These are phyloP conservation scores for Clamator glandarius DNA, from an alignment of 2,797 vertebrate species.

Conservation along the genomic window DNA sequence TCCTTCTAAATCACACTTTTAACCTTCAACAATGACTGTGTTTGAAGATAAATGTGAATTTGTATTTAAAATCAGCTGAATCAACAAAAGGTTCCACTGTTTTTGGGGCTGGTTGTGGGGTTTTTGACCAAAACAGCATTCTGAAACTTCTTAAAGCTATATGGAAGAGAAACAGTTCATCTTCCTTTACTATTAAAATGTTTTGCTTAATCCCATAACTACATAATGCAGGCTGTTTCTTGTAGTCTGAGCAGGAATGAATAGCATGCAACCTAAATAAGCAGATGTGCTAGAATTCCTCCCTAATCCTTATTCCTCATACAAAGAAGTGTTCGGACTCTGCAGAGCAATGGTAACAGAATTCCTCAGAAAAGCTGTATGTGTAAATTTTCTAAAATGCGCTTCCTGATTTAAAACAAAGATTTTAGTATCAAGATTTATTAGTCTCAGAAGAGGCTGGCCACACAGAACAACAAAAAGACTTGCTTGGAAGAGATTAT, in stretches of 20 bases:
- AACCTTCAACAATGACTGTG: not conserved
- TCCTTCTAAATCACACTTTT: not conserved
- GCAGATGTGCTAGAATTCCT: not conserved
- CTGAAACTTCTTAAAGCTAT: not conserved
- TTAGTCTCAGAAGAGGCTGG: not conserved
- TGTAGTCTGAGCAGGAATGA: not conserved
- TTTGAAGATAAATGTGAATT: not conserved
- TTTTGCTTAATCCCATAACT: not conserved
- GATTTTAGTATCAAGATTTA: not conserved
- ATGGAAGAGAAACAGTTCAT: not conserved
- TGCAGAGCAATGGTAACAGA: not conserved
- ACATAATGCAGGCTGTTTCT: not conserved
- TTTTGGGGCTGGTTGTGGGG: no score
- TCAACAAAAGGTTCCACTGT: not conserved
- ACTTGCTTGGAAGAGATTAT: not conserved
- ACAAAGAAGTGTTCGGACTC: not conserved
- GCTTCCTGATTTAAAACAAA: not conserved
- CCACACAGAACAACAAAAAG: not conserved
- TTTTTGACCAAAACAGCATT: not conserved
- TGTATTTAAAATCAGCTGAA: not conserved
- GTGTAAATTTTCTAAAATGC: not conserved
- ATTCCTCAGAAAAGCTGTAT: not conserved
- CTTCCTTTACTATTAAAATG: not conserved
- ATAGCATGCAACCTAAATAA: not conserved
- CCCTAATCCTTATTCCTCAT: not conserved